phyloP scores from a whole-genome alignment of 2,888 invertebrate genomes.

The Conchocele bisecta region DNA sequence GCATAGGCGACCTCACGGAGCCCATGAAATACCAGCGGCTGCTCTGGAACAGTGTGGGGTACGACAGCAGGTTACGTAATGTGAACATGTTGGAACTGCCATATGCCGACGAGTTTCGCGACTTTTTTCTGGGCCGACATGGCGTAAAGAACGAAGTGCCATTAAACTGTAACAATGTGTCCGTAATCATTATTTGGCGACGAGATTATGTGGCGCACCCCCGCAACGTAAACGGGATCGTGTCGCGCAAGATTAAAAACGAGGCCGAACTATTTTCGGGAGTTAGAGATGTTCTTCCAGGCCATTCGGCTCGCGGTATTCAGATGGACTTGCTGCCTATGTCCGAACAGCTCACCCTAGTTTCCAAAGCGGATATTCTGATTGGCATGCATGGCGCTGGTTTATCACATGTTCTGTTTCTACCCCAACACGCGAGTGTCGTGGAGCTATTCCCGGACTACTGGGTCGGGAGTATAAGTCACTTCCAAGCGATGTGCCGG shows the following conservation, averaged over 20 bases:
- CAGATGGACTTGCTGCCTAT: slow-evolving; percentile 77
- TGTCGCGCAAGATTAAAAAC: slow-evolving; percentile 79
- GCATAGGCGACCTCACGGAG: slow-evolving; percentile 64
- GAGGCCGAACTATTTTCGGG: slow-evolving; percentile 75
- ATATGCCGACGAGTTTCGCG: slow-evolving; percentile 75
- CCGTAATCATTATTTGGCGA: slow-evolving; percentile 79
- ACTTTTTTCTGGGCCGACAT: slow-evolving; percentile 74
- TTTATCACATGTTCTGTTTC: slow-evolving; percentile 77
- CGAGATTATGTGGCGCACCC: slow-evolving; percentile 81
- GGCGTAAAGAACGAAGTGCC: slow-evolving; percentile 31
- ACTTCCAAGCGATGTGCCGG: slow-evolving; percentile 70
- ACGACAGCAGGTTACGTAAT: slow-evolving; percentile 75
- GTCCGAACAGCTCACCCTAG: slow-evolving; percentile 71
- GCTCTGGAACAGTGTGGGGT: slow-evolving; percentile 77
- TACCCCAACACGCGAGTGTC: slow-evolving; percentile 74
- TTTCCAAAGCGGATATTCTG: slow-evolving; percentile 77
- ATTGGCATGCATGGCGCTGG: slow-evolving; percentile 82
- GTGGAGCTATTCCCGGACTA: slow-evolving; percentile 78
- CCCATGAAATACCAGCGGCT: slow-evolving; percentile 63
- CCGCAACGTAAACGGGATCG: slow-evolving; percentile 76
- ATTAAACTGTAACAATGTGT: slow-evolving; percentile 71
- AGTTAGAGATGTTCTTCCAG: slow-evolving; percentile 57
- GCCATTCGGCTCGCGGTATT: slow-evolving; percentile 64
- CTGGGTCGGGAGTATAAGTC: slow-evolving; percentile 66
- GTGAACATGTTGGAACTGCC: slow-evolving; percentile 66